Conservation (phyloP, 2,888 invertebrate species). For the Tiphia femorata region DNA sequence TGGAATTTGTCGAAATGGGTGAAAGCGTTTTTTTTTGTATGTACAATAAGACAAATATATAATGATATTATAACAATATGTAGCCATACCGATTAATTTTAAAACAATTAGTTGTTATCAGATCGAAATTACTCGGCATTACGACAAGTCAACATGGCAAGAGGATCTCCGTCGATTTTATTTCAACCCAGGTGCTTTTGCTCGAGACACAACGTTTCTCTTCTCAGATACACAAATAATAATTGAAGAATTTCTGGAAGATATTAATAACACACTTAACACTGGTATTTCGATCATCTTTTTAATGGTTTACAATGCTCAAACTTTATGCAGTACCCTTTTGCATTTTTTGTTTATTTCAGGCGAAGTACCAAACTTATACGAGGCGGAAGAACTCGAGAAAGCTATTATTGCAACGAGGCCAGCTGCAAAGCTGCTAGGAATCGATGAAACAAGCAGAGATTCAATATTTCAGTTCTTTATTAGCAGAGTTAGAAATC, state of each 20-base stretch:
- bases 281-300: slow-evolving; percentile 73
- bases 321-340: not conserved
- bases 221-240: slow-evolving; percentile 93
- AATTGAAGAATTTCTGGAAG: slow-evolving; percentile 90
- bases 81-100: too few relatives aligned
- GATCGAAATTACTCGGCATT: slow-evolving; percentile 87
- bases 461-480: slow-evolving; percentile 89
- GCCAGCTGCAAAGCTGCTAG: slow-evolving; percentile 78
- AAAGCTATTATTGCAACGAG: slow-evolving; percentile 83
- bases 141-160: slow-evolving; percentile 86
- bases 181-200: slow-evolving; percentile 80
- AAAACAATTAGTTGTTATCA: slow-evolving; percentile 87
- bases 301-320: not conserved
- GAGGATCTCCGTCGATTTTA: slow-evolving; percentile 88
- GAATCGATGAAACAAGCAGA: slow-evolving; percentile 76
- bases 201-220: slow-evolving; percentile 84
- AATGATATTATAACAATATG: too few relatives aligned
- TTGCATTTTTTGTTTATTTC: slow-evolving; percentile 25
- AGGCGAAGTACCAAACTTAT: slow-evolving; percentile 93
- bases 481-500: slow-evolving; percentile 84
- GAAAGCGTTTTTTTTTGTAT: too few relatives aligned
- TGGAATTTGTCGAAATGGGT: not conserved
- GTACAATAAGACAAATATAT: too few relatives aligned
- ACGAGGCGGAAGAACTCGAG: slow-evolving; percentile 88
- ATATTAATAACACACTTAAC: slow-evolving; percentile 92